Evolutionary conservation across 2,888 invertebrate genomes (phyloP), one percentile per base, ranked within the genome.

Genomic region (Drosophila rellima): DNA sequence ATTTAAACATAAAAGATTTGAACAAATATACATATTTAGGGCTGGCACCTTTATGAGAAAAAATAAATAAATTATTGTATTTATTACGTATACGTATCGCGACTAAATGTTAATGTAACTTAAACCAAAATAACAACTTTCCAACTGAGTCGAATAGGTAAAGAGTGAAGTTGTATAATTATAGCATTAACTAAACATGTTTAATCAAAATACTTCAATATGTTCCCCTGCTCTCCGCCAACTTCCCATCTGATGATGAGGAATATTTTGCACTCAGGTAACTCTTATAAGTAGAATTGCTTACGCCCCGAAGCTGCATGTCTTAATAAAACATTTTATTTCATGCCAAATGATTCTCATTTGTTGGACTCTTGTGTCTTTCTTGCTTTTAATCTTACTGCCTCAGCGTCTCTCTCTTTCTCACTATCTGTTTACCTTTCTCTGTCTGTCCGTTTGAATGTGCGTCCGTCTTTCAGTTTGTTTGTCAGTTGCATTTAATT

Each of bases 251-350:
- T 7, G 17, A 33, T n/a, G n/a, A 35, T 52, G 17, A 1, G 13
- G 29, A 52, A 54, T 54, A 42, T 61, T 44, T 61, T 44, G 26
- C 61, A 61, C 44, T 61, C 61, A 44, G 54, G 35, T 55, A 33
- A 44, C 26, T 35, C n/a, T n/a, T 35, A 35, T 11, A 57, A 29
- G 13, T 10, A 35, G 26, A 23, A 57, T 55, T 54, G 61, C 35
- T 52, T 33, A 42, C 61, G 44, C 26, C 17, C 26, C 17, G 13
- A 15, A 51, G 47, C 15, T 60, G 52, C 59, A 55, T 40, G 66
- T 63, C 57, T 73, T 80, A 80, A 83, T 83, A 88, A 88, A 83
- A 88, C 68, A 86, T 87, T 83, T 83, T 70, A 83, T 86, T 83
- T 80, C 55, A 71, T 66, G 71, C 69, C 89, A 84, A 88, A 88